Percentiles rank a stretch among this genome's conserved stretches.
phyloP scores from a whole-genome alignment of 2,797 vertebrate genomes.

The Pantherophis alleghaniensis region DNA sequence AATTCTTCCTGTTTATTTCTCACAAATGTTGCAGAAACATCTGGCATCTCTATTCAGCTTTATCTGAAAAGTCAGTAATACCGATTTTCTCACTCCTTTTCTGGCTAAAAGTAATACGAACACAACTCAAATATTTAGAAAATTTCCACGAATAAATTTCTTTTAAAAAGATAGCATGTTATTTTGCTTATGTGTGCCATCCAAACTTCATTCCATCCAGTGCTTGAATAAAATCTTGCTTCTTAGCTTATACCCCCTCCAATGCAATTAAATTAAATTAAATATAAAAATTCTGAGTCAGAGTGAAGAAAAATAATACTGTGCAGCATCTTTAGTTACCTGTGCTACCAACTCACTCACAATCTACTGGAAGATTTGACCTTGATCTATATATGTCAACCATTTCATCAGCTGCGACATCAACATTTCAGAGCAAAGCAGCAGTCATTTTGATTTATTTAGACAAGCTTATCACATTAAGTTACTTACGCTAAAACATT shows the following conservation, averaged over 20 bases:
- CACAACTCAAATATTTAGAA: background rate
- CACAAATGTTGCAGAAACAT: background rate
- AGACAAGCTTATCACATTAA: conserved; percentile 23
- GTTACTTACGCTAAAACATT: background rate
- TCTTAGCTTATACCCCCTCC: background rate
- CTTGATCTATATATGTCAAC: accelerated
- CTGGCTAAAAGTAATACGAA: background rate
- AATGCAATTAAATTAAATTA: background rate
- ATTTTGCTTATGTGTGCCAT: background rate
- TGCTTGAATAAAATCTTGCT: accelerated
- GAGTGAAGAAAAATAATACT: background rate
- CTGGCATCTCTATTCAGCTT: background rate
- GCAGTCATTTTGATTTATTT: conserved; percentile 19
- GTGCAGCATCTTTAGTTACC: accelerated
- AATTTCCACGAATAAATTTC: background rate
- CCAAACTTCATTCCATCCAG: background rate
- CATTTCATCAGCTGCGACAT: background rate
- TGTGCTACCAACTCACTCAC: background rate
- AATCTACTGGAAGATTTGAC: background rate
- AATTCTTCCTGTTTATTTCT: background rate
- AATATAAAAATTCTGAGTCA: background rate
- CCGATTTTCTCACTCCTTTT: background rate
- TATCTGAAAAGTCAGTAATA: background rate
- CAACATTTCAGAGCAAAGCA: background rate
- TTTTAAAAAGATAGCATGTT: background rate